Conservation (phyloP, 2,888 invertebrate genomes). For the Drosophila flavopinicola region DNA sequence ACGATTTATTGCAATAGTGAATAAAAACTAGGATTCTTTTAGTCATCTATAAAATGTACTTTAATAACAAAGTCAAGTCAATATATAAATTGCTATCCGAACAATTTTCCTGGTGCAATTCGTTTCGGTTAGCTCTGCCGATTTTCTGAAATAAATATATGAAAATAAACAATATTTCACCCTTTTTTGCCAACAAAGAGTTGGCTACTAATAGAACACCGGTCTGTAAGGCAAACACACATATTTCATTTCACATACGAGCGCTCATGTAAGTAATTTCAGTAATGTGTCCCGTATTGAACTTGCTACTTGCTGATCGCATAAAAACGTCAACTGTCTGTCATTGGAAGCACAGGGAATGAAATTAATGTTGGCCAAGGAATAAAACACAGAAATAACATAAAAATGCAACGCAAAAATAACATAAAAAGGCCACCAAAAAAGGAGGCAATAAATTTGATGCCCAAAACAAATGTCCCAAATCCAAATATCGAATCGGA, state of each 20-base stretch:
- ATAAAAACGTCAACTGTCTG: conserved; percentile 76
- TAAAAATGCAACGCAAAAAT: conserved; percentile 77
- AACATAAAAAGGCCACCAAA: conserved; percentile 73
- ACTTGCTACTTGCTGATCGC: conserved; percentile 26
- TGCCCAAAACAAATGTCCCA: conserved; percentile 47
- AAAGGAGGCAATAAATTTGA: conserved; percentile 66
- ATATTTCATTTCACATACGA: conserved; percentile 65
- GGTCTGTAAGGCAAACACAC: background rate
- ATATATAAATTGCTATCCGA: too few relatives aligned
- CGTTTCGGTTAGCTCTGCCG: too few relatives aligned
- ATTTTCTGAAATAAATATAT: too few relatives aligned
- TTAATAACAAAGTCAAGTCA: too few relatives aligned
- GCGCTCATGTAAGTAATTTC: conserved; percentile 69
- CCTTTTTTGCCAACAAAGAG: background rate
- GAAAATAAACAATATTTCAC: background rate
- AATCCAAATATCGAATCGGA: conserved; percentile 30
- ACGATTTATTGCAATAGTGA: too few relatives aligned
- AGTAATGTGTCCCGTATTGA: conserved; percentile 58
- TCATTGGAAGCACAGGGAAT: conserved; percentile 54
- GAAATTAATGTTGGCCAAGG: conserved; percentile 64
- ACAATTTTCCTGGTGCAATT: too few relatives aligned
- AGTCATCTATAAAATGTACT: too few relatives aligned
- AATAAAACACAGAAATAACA: conserved; percentile 48
- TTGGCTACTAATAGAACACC: background rate
- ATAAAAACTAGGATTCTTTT: too few relatives aligned